phyloP scores from a whole-genome alignment of 2,797 vertebrate species.

The Pipistrellus nathusii region DNA sequence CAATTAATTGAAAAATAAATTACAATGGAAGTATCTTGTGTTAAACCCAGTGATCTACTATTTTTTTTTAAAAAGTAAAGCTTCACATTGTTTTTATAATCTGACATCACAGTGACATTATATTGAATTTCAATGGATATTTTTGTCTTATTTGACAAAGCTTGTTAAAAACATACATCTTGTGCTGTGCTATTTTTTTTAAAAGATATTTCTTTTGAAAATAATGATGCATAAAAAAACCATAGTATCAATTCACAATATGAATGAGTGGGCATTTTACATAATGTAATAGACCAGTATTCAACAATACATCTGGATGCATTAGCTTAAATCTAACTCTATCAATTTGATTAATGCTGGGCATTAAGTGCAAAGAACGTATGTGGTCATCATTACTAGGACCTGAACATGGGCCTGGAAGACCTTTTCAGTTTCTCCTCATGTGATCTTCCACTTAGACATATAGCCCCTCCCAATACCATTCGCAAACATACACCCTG shows the following conservation, averaged over 20 bases:
- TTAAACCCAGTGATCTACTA: background rate
- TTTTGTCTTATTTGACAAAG: background rate
- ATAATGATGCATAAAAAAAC: background rate
- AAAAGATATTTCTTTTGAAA: background rate
- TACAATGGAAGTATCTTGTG: slow-evolving; percentile 1
- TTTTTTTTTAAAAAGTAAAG: background rate
- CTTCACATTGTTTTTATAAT: slow-evolving; percentile 25
- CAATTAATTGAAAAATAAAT: slow-evolving; percentile 71
- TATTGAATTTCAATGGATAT: slow-evolving; percentile 27
- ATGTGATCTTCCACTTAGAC: background rate
- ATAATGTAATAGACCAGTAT: background rate
- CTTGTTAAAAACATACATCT: background rate
- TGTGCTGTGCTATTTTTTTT: background rate
- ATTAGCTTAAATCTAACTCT: background rate
- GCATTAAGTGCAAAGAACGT: background rate
- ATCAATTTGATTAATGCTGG: background rate
- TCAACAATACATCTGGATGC: background rate
- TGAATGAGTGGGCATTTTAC: background rate
- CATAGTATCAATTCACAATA: background rate
- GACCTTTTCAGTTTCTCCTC: background rate
- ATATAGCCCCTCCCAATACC: background rate
- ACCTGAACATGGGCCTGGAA: background rate
- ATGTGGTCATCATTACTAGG: background rate
- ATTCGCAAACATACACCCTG: background rate
- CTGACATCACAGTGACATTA: background rate